These are phyloP conservation scores for Aix galericulata DNA, from an alignment of 2,113 vertebrate genomes.

Conservation along the genomic window DNA sequence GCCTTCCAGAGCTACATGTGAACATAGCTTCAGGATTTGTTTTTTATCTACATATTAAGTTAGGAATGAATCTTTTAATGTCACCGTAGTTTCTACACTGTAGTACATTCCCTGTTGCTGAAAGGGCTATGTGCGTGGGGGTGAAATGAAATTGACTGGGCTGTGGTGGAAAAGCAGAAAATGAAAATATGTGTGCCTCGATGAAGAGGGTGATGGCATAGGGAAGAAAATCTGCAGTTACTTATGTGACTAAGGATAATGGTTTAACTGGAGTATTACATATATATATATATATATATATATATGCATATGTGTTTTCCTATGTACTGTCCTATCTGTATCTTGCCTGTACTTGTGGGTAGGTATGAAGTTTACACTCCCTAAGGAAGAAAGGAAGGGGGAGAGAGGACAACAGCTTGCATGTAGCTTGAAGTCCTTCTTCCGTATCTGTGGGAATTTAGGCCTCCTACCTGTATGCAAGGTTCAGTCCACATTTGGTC, in stretches of 20 bases:
- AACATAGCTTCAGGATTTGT: background rate
- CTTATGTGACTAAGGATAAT: background rate
- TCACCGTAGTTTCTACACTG: background rate
- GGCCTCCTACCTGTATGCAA: background rate
- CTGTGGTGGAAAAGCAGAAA: background rate
- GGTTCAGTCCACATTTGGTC: background rate
- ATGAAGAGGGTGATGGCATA: background rate
- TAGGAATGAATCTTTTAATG: background rate
- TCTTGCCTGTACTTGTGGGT: background rate
- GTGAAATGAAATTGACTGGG: background rate
- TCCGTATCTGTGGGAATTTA: background rate
- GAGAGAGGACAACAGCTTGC: background rate
- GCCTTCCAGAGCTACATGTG: background rate
- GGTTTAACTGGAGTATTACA: background rate
- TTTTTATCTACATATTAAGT: background rate
- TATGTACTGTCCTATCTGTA: background rate
- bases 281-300: too few species aligned
- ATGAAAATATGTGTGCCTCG: background rate
- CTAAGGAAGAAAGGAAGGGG: background rate
- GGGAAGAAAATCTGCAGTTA: background rate
- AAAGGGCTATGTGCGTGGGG: background rate
- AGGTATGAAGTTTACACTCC: background rate
- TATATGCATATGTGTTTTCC: background rate
- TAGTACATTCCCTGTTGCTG: background rate
- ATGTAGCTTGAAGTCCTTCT: background rate